A percentile compares a stretch with the other conserved stretches of the same genome.
Evolutionary conservation across 37 sponge, comb jelly and placozoan species (phyloP).

Genomic region (Axinella damicornis): DNA sequence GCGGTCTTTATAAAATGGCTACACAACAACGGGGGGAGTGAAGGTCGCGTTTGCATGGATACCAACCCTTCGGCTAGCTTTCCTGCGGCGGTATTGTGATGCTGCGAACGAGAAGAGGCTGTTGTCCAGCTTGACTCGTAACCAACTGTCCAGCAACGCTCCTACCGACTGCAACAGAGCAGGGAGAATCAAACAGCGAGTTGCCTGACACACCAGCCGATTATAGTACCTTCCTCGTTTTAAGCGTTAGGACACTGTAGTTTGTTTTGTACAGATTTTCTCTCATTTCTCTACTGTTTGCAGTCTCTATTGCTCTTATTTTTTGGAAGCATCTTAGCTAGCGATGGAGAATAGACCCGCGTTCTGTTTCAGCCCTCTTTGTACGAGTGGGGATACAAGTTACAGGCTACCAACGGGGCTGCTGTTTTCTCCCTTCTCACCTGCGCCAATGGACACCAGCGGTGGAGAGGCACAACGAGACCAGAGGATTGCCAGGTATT

Average conservation of each 20-base stretch:
- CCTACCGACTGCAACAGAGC: background rate
- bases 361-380: background rate
- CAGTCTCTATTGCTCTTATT: no score
- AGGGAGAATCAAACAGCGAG: no score
- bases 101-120: background rate
- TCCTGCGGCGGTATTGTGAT: background rate
- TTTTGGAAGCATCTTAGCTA: background rate
- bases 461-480: no score
- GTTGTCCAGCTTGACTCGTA: background rate
- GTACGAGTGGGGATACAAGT: background rate
- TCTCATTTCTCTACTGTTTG: no score
- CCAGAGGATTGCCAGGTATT: no score
- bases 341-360: no score
- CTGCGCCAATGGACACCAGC: constrained; percentile 15
- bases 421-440: constrained; percentile 24
- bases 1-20: constrained; percentile 44
- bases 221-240: no score
- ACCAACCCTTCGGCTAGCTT: background rate
- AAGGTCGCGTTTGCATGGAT: constrained; percentile 46
- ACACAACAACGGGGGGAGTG: no score
- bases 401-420: no score
- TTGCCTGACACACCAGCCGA: no score
- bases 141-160: background rate
- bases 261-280: no score
- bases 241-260: no score